These are phyloP conservation scores for Nycteola revayana DNA, from an alignment of 2,888 invertebrate species.

Conservation along the genomic window DNA sequence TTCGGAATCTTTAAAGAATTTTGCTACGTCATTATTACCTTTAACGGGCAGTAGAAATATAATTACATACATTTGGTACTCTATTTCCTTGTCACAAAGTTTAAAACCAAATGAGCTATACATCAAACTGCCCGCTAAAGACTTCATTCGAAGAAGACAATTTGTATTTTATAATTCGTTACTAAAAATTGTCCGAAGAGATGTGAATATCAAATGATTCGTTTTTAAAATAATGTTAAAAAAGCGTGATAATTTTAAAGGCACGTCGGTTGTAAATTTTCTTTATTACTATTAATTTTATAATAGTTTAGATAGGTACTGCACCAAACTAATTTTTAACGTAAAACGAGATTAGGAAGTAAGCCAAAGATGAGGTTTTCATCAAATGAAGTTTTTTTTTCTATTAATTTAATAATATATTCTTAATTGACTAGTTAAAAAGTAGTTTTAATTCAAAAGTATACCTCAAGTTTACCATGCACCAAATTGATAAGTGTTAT, in stretches of 20 bases:
- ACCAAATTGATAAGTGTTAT: conserved; percentile 74
- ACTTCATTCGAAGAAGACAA: no score
- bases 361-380: conserved; percentile 77
- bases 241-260: conserved; percentile 3
- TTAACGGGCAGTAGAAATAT: no score
- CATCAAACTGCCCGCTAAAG: no score
- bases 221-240: neutral
- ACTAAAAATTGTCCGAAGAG: neutral
- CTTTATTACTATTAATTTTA: conserved; percentile 20
- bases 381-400: conserved; percentile 76
- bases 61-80: no score
- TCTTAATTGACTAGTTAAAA: conserved; percentile 43
- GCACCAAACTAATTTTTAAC: conserved; percentile 65
- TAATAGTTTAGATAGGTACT: conserved; percentile 26
- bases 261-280: conserved; percentile 21
- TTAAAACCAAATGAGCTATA: no score
- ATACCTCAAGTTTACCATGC: conserved; percentile 81
- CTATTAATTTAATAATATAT: conserved; percentile 62
- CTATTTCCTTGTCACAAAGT: no score
- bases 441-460: conserved; percentile 47
- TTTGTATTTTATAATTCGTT: neutral
- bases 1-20: no score
- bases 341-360: conserved; percentile 62
- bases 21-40: no score
- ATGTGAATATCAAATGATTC: no score